Percentiles rank a stretch among this genome's conserved stretches.
phyloP scores from a whole-genome alignment of 23 tunicate genomes.

The Ciona savignyi region DNA sequence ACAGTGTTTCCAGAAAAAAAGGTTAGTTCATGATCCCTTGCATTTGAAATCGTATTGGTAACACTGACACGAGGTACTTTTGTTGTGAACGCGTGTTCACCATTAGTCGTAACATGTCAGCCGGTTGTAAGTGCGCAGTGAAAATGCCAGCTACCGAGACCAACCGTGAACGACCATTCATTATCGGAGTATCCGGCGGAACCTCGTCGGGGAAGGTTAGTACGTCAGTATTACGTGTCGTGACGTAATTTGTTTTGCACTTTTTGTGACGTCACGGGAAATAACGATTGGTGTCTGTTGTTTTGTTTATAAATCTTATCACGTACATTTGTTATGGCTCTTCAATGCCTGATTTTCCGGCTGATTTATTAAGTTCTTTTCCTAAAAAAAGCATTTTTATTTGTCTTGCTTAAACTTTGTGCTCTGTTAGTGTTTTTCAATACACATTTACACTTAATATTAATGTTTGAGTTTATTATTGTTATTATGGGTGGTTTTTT shows the following conservation, averaged over 20 bases:
- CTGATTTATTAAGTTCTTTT: too few species aligned
- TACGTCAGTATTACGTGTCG: not conserved
- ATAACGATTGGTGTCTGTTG: not conserved
- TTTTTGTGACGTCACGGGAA: not conserved
- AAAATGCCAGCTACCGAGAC: not conserved
- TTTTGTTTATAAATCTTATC: not conserved
- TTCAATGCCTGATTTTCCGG: too few species aligned
- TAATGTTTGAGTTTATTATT: too few species aligned
- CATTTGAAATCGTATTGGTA: too few species aligned
- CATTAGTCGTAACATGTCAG: not conserved
- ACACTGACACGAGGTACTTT: not conserved
- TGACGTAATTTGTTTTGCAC: not conserved
- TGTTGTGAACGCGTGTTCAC: not conserved
- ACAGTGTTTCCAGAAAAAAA: too few species aligned
- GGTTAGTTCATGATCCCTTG: too few species aligned
- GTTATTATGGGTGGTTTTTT: too few species aligned
- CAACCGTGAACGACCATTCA: slow-evolving; percentile 37
- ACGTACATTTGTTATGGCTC: too few species aligned
- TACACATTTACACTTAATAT: too few species aligned
- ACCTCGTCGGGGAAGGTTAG: slow-evolving; percentile 94
- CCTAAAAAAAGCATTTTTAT: too few species aligned
- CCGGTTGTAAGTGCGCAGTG: not conserved
- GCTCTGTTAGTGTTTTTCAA: too few species aligned
- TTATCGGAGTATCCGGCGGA: slow-evolving; percentile 98
- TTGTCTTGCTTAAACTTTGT: too few species aligned